A percentile compares a stretch with the other conserved stretches of the same genome.
Evolutionary conservation across 2,797 vertebrate genomes (phyloP).

Genomic region (Danio jaintianensis): DNA sequence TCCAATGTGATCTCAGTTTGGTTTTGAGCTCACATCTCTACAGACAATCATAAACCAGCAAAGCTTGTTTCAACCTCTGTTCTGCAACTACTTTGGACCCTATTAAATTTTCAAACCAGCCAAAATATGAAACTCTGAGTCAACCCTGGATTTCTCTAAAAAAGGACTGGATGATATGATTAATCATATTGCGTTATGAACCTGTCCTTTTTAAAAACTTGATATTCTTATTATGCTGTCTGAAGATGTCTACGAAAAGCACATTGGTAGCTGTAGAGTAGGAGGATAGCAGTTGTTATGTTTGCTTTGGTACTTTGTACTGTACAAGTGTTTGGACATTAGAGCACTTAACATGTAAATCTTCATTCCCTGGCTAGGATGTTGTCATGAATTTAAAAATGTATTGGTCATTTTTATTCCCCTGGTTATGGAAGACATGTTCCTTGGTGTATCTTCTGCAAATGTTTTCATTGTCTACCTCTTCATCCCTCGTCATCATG

Average conservation of each 20-base stretch:
- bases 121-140: slow-evolving; percentile 26
- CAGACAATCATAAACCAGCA: neutral
- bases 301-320: slow-evolving; percentile 39
- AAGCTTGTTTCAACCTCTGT: neutral
- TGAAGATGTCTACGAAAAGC: slow-evolving; percentile 43
- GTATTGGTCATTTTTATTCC: neutral
- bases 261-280: slow-evolving; percentile 47
- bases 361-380: slow-evolving; percentile 23
- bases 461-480: slow-evolving; percentile 39
- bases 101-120: slow-evolving; percentile 13
- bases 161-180: slow-evolving; percentile 19
- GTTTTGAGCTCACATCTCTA: neutral
- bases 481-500: slow-evolving; percentile 6
- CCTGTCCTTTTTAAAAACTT: slow-evolving; percentile 23
- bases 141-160: neutral
- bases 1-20: neutral
- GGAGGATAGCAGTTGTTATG: slow-evolving; percentile 31
- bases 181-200: slow-evolving; percentile 1
- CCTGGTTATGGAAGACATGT: neutral
- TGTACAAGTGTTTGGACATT: slow-evolving; percentile 30
- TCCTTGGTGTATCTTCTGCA: slow-evolving; percentile 1
- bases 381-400: slow-evolving; percentile 22
- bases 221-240: slow-evolving; percentile 33
- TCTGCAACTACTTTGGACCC: slow-evolving; percentile 15
- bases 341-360: slow-evolving; percentile 14